Conservation (phyloP, 1,140 invertebrate genomes). For the Drosophila truncata region DNA sequence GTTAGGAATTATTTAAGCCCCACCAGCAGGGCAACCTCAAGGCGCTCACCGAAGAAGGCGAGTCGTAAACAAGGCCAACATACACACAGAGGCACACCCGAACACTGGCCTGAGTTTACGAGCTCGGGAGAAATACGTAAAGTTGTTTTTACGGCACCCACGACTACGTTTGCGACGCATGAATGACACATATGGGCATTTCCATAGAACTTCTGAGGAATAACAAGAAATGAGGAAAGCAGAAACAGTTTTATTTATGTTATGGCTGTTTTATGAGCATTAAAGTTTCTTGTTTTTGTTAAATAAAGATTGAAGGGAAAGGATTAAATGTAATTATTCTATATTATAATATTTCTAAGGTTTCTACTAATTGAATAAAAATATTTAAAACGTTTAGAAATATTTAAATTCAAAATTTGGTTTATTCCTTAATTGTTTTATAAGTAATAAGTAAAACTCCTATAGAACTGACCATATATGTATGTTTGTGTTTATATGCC, state of each 20-base stretch:
- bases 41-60: conserved; percentile 58
- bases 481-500: conserved; percentile 18
- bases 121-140: conserved; percentile 63
- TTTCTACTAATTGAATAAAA: too few relatives aligned
- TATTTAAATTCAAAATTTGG: too few relatives aligned
- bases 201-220: conserved; percentile 8
- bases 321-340: background rate
- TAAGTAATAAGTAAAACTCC: background rate
- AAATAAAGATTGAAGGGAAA: background rate
- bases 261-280: background rate
- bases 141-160: conserved; percentile 81
- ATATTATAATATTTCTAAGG: background rate
- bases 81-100: conserved; percentile 18
- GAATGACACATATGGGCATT: conserved; percentile 64
- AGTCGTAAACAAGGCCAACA: conserved; percentile 68
- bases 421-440: too few relatives aligned
- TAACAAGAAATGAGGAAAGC: background rate
- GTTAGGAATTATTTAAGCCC: conserved; percentile 64
- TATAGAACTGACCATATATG: background rate
- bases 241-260: background rate
- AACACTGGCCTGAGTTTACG: conserved; percentile 63
- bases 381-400: too few relatives aligned
- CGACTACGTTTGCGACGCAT: conserved; percentile 57
- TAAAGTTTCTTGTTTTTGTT: background rate
- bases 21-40: conserved; percentile 20